These are phyloP conservation scores for Rousettus leschenaultii DNA, from an alignment of 2,113 vertebrate species.

Conservation along the genomic window DNA sequence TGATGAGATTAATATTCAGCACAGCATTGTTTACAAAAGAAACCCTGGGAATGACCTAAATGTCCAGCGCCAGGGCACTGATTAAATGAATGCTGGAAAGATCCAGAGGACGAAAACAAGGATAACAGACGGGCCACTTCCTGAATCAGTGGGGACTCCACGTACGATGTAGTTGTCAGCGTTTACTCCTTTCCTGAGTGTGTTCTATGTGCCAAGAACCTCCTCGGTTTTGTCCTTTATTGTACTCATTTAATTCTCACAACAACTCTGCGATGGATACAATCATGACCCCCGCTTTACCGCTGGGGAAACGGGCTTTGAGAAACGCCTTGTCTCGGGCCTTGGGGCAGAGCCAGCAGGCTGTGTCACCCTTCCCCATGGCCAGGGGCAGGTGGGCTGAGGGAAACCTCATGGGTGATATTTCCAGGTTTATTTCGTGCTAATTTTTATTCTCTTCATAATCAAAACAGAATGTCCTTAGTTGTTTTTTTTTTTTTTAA, in stretches of 20 bases:
- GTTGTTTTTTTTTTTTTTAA: not conserved
- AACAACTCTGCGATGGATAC: not conserved
- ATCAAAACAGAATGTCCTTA: not conserved
- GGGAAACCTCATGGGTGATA: not conserved
- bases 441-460: not conserved
- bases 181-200: too few species aligned
- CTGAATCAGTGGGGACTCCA: not conserved
- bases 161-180: too few species aligned
- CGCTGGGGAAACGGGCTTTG: not conserved
- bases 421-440: not conserved
- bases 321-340: not conserved
- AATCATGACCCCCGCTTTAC: not conserved
- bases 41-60: not conserved
- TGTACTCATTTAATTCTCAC: not conserved
- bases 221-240: not conserved
- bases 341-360: not conserved
- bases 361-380: not conserved
- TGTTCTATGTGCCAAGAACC: not conserved
- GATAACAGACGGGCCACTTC: fast-evolving
- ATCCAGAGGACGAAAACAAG: not conserved
- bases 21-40: not conserved
- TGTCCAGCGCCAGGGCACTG: fast-evolving
- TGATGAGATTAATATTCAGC: not conserved
- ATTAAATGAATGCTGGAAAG: not conserved
- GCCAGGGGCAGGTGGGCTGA: too few species aligned